These are phyloP conservation scores for Popillia japonica DNA, from an alignment of 1,140 invertebrate genomes.

Conservation along the genomic window DNA sequence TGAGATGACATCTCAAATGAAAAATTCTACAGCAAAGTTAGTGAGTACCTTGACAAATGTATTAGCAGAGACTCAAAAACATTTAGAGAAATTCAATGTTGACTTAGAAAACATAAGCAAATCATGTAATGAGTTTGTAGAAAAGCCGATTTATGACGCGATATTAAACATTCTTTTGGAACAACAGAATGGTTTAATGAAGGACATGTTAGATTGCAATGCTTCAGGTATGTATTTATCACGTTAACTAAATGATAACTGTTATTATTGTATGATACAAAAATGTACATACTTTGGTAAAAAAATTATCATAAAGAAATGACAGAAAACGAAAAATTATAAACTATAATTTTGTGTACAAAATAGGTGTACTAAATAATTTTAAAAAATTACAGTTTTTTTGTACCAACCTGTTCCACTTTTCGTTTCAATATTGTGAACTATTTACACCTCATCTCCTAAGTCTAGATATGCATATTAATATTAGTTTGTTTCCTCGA, in stretches of 20 bases:
- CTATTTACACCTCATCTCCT: too few species aligned
- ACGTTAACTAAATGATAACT: background rate
- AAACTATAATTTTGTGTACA: too few species aligned
- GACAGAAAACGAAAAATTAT: too few species aligned
- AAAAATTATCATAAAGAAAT: too few species aligned
- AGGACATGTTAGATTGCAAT: background rate
- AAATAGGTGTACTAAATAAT: too few species aligned
- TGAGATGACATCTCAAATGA: constrained; percentile 10
- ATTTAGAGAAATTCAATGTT: background rate
- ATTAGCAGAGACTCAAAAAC: background rate
- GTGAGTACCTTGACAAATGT: constrained; percentile 4
- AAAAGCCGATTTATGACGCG: constrained; percentile 1
- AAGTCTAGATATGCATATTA: too few species aligned
- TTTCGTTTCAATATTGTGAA: too few species aligned
- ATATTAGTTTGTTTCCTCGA: too few species aligned
- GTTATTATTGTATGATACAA: too few species aligned
- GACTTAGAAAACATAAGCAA: constrained; percentile 1
- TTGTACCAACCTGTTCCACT: too few species aligned
- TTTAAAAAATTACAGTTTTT: too few species aligned
- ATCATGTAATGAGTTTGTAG: background rate
- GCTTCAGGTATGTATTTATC: background rate
- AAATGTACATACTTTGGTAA: too few species aligned
- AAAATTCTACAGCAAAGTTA: constrained; percentile 8
- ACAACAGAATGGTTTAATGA: constrained; percentile 30
- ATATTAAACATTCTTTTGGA: constrained; percentile 25